These are phyloP conservation scores for Xiphophorus couchianus DNA, from an alignment of 2,113 vertebrate genomes.

Conservation along the genomic window DNA sequence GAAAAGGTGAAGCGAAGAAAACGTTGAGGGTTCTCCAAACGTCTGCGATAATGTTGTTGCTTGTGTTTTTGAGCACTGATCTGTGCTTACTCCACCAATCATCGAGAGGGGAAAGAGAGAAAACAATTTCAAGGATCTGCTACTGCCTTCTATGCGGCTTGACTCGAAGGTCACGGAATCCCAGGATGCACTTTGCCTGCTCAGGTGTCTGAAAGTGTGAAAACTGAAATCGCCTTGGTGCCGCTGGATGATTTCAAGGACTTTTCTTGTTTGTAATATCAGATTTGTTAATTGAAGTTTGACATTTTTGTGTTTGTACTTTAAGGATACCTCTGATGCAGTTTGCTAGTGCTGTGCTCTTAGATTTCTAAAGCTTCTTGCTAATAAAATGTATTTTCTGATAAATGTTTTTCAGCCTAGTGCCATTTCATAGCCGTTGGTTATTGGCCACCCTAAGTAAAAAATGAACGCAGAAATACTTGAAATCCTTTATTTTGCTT, in stretches of 20 bases:
- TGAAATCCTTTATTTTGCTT: background rate
- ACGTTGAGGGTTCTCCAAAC: background rate
- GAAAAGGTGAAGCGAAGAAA: background rate
- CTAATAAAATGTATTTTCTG: background rate
- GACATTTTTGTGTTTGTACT: background rate
- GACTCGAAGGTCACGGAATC: constrained; percentile 39
- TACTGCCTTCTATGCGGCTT: constrained; percentile 32
- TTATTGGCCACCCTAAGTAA: background rate
- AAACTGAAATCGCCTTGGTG: background rate
- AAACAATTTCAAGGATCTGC: constrained; percentile 22
- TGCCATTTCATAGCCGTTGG: background rate
- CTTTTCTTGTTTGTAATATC: background rate
- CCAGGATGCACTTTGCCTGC: constrained; percentile 3
- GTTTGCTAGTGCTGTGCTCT: background rate
- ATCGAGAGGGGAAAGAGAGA: constrained; percentile 2
- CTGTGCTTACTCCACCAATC: constrained; percentile 41
- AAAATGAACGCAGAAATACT: background rate
- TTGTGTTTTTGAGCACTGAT: constrained; percentile 40
- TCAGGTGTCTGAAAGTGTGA: constrained; percentile 21
- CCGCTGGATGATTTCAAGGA: background rate
- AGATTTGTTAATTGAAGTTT: background rate
- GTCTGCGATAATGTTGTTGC: constrained; percentile 9
- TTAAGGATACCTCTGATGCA: background rate
- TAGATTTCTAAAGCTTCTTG: background rate
- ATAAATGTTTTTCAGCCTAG: background rate